Evolutionary conservation across 2,113 vertebrate species (phyloP).

Genomic region (Desmodus rotundus): DNA sequence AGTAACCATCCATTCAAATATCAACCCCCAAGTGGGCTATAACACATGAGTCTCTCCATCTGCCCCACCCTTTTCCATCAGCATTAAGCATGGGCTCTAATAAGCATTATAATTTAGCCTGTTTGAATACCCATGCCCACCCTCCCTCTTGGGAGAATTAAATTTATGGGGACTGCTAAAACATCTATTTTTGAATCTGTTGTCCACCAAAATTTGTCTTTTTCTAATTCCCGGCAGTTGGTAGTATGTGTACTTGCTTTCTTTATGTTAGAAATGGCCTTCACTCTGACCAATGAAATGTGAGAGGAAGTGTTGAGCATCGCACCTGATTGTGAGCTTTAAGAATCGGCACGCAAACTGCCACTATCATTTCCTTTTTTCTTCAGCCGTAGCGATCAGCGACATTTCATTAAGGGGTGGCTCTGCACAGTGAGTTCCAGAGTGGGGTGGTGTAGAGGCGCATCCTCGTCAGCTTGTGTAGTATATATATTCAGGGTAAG

Average conservation of each 20-base stretch:
- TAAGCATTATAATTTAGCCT: not conserved
- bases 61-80: not conserved
- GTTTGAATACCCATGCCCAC: not conserved
- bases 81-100: not conserved
- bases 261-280: not conserved
- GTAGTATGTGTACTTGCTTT: not conserved
- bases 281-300: not conserved
- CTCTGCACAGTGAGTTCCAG: not conserved
- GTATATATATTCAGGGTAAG: not conserved
- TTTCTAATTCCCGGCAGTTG: not conserved
- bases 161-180: not conserved
- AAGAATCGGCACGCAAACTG: not conserved
- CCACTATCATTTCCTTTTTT: not conserved
- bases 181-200: not conserved
- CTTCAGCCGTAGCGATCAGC: not conserved
- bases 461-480: not conserved
- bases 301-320: not conserved
- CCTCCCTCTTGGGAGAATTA: not conserved
- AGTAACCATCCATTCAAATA: not conserved
- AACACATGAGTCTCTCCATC: not conserved
- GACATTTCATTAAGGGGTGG: not conserved
- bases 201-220: not conserved
- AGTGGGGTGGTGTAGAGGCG: not conserved
- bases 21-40: not conserved
- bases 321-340: not conserved